Conservation (phyloP, 1,140 invertebrate genomes). For the Amphibalanus amphitrite region DNA sequence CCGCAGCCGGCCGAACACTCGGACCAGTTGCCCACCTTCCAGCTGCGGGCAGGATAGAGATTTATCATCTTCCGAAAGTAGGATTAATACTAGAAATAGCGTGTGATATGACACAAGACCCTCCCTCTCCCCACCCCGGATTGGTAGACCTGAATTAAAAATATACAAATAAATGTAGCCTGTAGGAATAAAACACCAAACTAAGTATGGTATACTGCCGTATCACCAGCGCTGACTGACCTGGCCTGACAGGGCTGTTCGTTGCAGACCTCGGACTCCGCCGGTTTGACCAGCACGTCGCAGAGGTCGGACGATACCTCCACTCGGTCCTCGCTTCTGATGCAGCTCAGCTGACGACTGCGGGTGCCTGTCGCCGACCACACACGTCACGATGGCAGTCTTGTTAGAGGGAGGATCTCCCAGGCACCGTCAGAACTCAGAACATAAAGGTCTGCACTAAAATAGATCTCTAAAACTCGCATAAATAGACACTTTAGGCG, state of each 20-base stretch:
- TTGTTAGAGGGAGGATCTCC: no score
- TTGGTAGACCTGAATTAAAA: no score
- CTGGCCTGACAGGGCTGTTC: constrained; percentile 55
- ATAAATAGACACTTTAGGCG: no score
- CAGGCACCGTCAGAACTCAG: background rate
- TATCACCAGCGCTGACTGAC: constrained; percentile 8
- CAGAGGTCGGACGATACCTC: constrained; percentile 55
- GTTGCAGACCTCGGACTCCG: constrained; percentile 48
- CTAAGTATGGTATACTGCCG: no score
- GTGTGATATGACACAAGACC: no score
- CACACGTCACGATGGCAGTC: no score
- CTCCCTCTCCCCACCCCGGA: no score
- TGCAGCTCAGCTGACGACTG: constrained; percentile 34
- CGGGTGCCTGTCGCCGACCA: background rate
- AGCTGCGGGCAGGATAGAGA: constrained; percentile 28
- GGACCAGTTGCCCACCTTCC: constrained; percentile 62
- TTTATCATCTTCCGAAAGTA: no score
- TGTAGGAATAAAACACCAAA: no score
- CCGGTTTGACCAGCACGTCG: constrained; percentile 48
- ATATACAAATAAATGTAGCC: no score
- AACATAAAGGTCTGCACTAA: background rate
- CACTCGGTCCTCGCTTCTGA: constrained; percentile 34
- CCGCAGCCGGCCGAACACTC: constrained; percentile 62
- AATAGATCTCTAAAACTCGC: background rate
- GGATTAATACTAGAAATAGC: no score